These are phyloP conservation scores for Metellina segmentata DNA, from an alignment of 2,888 invertebrate species.

Conservation along the genomic window DNA sequence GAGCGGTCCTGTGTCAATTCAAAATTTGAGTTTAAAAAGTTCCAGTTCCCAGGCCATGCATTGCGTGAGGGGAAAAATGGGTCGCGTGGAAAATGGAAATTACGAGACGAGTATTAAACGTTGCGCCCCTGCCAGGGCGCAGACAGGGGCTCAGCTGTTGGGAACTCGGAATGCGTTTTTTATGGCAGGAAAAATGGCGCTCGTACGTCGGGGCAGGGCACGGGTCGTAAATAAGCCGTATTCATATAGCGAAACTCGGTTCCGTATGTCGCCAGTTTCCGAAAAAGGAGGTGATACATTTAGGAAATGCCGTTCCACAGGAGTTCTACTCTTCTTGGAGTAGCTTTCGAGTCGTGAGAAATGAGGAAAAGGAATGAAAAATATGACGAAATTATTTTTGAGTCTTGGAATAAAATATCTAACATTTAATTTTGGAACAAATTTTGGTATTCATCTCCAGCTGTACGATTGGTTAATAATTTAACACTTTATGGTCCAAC, in stretches of 20 bases:
- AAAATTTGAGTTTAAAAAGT: conserved; percentile 36
- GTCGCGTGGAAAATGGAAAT: conserved; percentile 5
- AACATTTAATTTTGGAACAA: not conserved
- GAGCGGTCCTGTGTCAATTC: conserved; percentile 3
- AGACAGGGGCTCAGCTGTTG: conserved; percentile 48
- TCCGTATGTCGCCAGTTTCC: not conserved
- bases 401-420: not conserved
- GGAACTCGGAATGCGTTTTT: conserved; percentile 43
- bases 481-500: too few species aligned
- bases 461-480: too few species aligned
- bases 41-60: not conserved
- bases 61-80: not conserved
- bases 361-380: not conserved
- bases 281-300: not conserved
- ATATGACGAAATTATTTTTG: conserved; percentile 5
- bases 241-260: conserved; percentile 51
- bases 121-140: conserved; percentile 5
- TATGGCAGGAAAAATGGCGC: conserved; percentile 18
- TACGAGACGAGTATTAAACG: conserved; percentile 33
- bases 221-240: conserved; percentile 49
- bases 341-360: not conserved
- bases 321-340: not conserved
- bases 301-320: not conserved
- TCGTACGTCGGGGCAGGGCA: conserved; percentile 41
- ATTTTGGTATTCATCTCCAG: too few species aligned